A percentile compares a stretch with the other conserved stretches of the same genome.
Conservation (phyloP, 1,140 invertebrate genomes). For the Tetramorium parvispinum region DNA sequence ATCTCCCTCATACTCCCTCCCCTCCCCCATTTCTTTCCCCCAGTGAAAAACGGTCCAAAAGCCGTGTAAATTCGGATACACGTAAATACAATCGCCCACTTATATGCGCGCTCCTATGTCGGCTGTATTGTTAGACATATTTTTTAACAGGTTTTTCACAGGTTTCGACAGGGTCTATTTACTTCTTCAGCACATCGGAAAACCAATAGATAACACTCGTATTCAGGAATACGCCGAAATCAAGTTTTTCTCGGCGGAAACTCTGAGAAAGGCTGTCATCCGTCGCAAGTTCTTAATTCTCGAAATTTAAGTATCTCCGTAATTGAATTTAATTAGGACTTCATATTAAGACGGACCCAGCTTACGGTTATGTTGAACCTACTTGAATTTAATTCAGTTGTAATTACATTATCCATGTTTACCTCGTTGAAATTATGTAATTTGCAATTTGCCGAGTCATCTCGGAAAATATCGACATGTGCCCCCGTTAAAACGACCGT, state of each 20-base stretch:
- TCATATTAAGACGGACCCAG: background rate
- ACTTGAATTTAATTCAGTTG: constrained; percentile 6
- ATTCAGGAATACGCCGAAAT: background rate
- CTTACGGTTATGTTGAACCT: background rate
- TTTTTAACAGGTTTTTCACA: background rate
- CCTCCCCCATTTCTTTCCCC: background rate
- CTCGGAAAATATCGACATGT: background rate
- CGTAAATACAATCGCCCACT: constrained; percentile 62
- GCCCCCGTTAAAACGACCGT: background rate
- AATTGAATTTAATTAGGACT: constrained; percentile 31
- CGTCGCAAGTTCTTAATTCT: background rate
- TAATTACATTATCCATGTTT: background rate
- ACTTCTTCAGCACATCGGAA: background rate
- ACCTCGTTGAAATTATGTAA: background rate
- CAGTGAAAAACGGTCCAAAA: constrained; percentile 29
- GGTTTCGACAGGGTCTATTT: background rate
- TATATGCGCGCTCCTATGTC: constrained; percentile 24
- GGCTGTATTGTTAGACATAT: background rate
- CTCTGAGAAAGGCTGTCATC: background rate
- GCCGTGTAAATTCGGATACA: constrained; percentile 47
- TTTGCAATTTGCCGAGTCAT: background rate
- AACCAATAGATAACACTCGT: background rate
- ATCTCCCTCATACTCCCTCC: background rate
- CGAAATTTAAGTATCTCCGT: constrained; percentile 26
- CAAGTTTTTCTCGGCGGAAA: background rate